A percentile compares a stretch with the other conserved stretches of the same genome.
Evolutionary conservation across 2,797 vertebrate genomes (phyloP).

Genomic region (Apogon talboti): DNA sequence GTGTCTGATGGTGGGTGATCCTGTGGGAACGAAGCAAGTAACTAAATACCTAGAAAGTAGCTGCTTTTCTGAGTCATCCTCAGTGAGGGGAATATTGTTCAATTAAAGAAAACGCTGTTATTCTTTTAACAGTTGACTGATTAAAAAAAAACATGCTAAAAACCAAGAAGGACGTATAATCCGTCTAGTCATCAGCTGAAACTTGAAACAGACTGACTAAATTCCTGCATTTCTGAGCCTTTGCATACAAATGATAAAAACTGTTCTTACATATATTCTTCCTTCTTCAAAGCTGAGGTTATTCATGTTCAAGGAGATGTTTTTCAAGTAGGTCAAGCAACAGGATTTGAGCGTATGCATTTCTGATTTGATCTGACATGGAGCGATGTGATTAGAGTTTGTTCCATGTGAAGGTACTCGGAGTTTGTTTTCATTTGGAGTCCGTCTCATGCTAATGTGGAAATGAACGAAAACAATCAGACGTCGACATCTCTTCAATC

Average conservation of each 20-base stretch:
- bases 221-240: conserved; percentile 21
- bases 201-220: conserved; percentile 36
- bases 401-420: conserved; percentile 24
- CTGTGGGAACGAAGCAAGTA: conserved; percentile 16
- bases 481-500: no score
- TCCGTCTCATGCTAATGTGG: conserved; percentile 16
- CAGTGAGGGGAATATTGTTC: not conserved
- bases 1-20: conserved; percentile 36
- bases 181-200: conserved; percentile 13
- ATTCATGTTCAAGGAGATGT: conserved; percentile 52
- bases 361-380: conserved; percentile 52
- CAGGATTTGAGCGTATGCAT: conserved; percentile 34
- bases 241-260: conserved; percentile 4
- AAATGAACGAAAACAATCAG: conserved; percentile 26
- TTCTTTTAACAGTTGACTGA: not conserved
- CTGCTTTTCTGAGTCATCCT: conserved; percentile 24
- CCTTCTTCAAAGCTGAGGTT: conserved; percentile 35
- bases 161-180: conserved; percentile 3
- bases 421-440: conserved; percentile 31
- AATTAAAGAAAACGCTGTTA: conserved; percentile 6
- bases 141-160: not conserved
- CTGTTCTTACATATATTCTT: conserved; percentile 7
- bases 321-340: conserved; percentile 68
- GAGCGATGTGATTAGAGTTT: conserved; percentile 49
- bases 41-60: conserved; percentile 7